Evolutionary conservation across 2,888 invertebrate species (phyloP), one percentile per base, ranked within the genome.

Genomic region (Drosophila buzzatii): DNA sequence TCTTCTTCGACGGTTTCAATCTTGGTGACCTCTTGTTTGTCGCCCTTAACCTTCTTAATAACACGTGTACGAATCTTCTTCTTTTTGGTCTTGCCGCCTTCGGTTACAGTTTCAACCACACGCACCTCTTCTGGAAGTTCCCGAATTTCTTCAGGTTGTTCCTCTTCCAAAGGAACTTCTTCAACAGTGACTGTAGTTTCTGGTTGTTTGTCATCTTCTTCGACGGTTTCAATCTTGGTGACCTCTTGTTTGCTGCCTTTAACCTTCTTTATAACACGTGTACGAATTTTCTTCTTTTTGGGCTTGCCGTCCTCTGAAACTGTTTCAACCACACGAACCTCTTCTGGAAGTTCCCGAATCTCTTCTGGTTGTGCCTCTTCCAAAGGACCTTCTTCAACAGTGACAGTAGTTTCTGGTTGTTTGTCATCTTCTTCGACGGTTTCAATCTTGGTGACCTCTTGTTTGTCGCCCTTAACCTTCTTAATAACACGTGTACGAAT

Each of bases 361-460:
- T 63, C 33, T n/a, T 68, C 57, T 12, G 57, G 45, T 14, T 58
- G 39, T 18, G 57, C 47, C 12, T 68, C 63, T 7, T 68, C 64
- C 2, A 53, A 27, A 5, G 64, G 47, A 20, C 37, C 10, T 16
- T 69, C 65, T 47, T 69, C 65, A 0, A 69, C 69, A 4, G 69
- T 69, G 23, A 69, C 69, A 3, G 58, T 64, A 3, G 65, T 69
- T 35, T 69, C 69, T 3, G 69, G 69, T 20, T 47, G 18, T 14
- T 69, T 69, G 53, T 69, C 65, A 47, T 69, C 64, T 6, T 69
- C 69, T 16, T 69, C 64, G 53, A 69, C 53, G 5, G 65, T 69
- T 53, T 69, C 65, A 18, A 69, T 69, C 58, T 69, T 70, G 41
- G 70, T 70, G 16, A 70, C 68, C 20, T 70, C 70, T 70, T 70